These are phyloP conservation scores for Protophormia terraenovae DNA, from an alignment of 2,888 invertebrate species.

Conservation along the genomic window DNA sequence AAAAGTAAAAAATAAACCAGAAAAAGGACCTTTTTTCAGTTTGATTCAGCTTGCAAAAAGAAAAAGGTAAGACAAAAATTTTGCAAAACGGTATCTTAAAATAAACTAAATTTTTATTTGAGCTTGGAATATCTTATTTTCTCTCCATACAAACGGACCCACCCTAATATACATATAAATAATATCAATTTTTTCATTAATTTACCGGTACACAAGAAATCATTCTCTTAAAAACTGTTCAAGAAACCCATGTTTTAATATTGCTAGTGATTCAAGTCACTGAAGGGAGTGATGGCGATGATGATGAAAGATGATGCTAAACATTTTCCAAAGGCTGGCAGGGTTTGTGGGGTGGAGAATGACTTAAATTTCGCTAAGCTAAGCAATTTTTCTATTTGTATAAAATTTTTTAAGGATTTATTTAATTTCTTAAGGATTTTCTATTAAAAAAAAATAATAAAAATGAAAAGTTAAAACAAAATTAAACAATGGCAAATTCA, in stretches of 20 bases:
- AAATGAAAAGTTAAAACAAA: slow-evolving; percentile 45
- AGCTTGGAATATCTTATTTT: too few relatives aligned
- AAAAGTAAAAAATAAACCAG: too few relatives aligned
- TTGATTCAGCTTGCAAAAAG: too few relatives aligned
- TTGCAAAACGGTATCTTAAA: too few relatives aligned
- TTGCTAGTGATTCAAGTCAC: not conserved
- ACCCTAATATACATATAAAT: too few relatives aligned
- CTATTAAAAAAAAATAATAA: not conserved
- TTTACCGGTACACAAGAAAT: not conserved
- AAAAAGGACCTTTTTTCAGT: too few relatives aligned
- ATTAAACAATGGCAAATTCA: slow-evolving; percentile 55
- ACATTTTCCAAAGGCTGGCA: slow-evolving; percentile 33
- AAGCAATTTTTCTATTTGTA: slow-evolving; percentile 63
- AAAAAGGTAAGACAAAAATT: too few relatives aligned
- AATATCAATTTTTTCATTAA: too few relatives aligned
- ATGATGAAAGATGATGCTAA: slow-evolving; percentile 11
- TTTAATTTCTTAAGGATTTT: slow-evolving; percentile 59
- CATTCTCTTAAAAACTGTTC: not conserved
- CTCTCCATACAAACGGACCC: too few relatives aligned
- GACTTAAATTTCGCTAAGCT: slow-evolving; percentile 50
- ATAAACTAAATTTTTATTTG: too few relatives aligned
- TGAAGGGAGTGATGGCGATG: not conserved
- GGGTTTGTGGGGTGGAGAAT: not conserved
- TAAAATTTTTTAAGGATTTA: slow-evolving; percentile 62
- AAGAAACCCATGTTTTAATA: too few relatives aligned